Base-by-base conservation (phyloP, 2,888 invertebrate species). In the Cylloceria caligata region DNA sequence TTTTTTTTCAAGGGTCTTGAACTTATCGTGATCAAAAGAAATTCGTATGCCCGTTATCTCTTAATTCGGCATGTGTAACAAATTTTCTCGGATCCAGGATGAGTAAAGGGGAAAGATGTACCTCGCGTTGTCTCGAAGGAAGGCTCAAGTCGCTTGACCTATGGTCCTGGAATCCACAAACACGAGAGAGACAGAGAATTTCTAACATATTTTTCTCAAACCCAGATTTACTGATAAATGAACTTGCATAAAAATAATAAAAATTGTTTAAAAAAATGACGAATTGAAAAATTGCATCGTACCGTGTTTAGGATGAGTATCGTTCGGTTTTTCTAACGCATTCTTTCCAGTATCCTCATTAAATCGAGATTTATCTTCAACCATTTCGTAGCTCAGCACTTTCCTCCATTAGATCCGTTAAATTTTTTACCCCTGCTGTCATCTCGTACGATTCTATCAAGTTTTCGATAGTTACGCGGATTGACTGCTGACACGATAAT, bases 341-440 rank as follows among this genome's bases (percentile, higher is more conserved):
- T 52, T 65, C 16, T 64, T 16, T 16, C 24, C 74, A 52, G 49
- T 13, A 30, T 52, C 42, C 13, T 39, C 39, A 27, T 65, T 47
- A 36, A 55, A 62, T 57, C 62, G 19, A 30, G n/a, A 42, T 57
- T 78, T 52, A 57, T 78, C 52, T 75, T 74, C 81, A 45, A 39
- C 67, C 78, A 71, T 83, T 62, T 78, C 45, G 42, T 13, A 68
- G 42, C 34, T 60, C 30, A n/a, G 39, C 36, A 21, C 36, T 73
- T 19, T 34, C 27, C 55, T 30, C 55, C 39, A 62, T 68, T 4
- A 6, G 27, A 47, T 52, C 16, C 16, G 42, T 42, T 55, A 27
- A 62, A 72, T 36, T 30, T 60, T 39, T 60, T 34, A 19, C 16
- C 9, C 16, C 57, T 34, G 1, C 19, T 16, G 16, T 60, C 57